phyloP scores from a whole-genome alignment of 1,140 invertebrate genomes.

The Apis laboriosa region DNA sequence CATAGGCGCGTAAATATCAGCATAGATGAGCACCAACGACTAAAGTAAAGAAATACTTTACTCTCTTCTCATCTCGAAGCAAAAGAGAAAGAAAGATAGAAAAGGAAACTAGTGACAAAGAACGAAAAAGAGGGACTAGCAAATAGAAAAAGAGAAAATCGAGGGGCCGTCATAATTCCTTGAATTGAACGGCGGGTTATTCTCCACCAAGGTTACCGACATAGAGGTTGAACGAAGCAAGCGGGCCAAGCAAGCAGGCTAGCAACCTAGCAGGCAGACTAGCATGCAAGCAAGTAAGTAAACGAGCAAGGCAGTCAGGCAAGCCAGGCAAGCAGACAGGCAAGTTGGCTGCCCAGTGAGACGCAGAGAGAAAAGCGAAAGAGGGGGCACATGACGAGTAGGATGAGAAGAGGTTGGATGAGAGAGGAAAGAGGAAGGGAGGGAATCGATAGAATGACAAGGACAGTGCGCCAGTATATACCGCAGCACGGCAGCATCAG shows the following conservation, averaged over 20 bases:
- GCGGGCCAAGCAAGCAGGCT: constrained; percentile 52
- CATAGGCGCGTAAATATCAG: constrained; percentile 52
- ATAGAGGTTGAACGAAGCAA: constrained; percentile 56
- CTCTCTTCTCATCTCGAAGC: constrained; percentile 5
- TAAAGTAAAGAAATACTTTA: constrained; percentile 22
- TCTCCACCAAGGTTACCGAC: constrained; percentile 77
- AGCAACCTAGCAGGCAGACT: constrained; percentile 47
- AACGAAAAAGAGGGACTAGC: constrained; percentile 58
- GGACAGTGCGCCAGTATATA: constrained; percentile 65
- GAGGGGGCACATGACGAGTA: constrained; percentile 43
- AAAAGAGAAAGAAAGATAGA: constrained; percentile 45
- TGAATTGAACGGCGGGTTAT: constrained; percentile 79
- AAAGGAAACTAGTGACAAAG: constrained; percentile 50
- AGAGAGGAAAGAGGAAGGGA: constrained; percentile 54
- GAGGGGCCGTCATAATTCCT: constrained; percentile 77
- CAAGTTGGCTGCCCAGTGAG: constrained; percentile 45
- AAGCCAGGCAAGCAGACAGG: constrained; percentile 50
- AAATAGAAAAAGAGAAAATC: constrained; percentile 61
- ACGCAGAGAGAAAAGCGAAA: constrained; percentile 39
- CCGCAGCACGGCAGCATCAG: constrained; percentile 51
- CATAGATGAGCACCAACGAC: constrained; percentile 41
- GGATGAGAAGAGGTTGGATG: constrained; percentile 42
- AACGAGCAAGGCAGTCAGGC: constrained; percentile 47
- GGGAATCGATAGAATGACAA: constrained; percentile 78
- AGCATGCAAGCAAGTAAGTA: constrained; percentile 44